A percentile compares a stretch with the other conserved stretches of the same genome.
These are phyloP conservation scores for Volucella zonaria DNA, from an alignment of 2,888 invertebrate genomes.

Conservation along the genomic window DNA sequence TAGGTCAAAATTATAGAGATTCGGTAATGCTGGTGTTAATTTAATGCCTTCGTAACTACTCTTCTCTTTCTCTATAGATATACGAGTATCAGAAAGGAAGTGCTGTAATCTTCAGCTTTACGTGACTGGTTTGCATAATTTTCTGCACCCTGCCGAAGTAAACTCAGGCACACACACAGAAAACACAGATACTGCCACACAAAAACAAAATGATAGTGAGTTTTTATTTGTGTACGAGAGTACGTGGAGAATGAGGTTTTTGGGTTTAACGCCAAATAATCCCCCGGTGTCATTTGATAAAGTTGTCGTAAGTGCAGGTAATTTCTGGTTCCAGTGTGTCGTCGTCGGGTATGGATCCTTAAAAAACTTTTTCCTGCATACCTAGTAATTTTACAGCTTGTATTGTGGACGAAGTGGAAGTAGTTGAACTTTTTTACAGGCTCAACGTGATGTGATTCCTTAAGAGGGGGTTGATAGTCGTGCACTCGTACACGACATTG, in stretches of 20 bases:
- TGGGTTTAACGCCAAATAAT: conserved; percentile 67
- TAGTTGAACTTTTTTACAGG: conserved; percentile 57
- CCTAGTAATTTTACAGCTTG: conserved; percentile 49
- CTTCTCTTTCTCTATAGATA: conserved; percentile 34
- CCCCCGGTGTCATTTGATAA: conserved; percentile 66
- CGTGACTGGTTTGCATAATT: conserved; percentile 74
- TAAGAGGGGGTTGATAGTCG: conserved; percentile 1
- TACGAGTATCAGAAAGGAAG: conserved; percentile 25
- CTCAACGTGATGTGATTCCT: conserved; percentile 53
- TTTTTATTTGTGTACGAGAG: conserved; percentile 1
- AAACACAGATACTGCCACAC: neutral
- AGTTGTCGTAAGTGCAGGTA: conserved; percentile 68
- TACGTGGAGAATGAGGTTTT: conserved; percentile 26
- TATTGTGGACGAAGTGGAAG: conserved; percentile 27
- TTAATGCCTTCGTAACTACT: conserved; percentile 69
- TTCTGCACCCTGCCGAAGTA: conserved; percentile 19
- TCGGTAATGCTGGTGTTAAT: conserved; percentile 73
- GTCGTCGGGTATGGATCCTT: conserved; percentile 18
- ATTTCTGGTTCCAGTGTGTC: conserved; percentile 49
- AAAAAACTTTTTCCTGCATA: conserved; percentile 37
- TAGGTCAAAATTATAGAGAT: conserved; percentile 72
- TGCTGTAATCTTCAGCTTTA: conserved; percentile 71
- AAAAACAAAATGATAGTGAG: neutral
- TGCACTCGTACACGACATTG: neutral
- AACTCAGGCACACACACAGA: no score